Evolutionary conservation across 2,113 vertebrate species (phyloP).

Genomic region (Oostethus manadensis): DNA sequence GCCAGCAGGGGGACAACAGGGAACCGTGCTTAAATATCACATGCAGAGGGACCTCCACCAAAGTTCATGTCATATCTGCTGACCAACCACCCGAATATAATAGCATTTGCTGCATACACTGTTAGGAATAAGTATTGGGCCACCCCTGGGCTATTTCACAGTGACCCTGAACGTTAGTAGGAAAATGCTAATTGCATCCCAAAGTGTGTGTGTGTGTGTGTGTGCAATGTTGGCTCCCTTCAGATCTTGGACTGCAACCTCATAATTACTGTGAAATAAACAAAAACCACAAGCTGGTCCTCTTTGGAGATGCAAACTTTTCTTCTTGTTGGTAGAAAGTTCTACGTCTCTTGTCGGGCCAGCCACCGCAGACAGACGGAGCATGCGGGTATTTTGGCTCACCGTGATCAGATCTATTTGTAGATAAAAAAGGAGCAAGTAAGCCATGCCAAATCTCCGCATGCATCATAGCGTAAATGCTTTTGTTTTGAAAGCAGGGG

Average conservation of each 20-base stretch:
- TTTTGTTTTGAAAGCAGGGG: too few relatives aligned
- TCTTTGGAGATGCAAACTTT: conserved; percentile 16
- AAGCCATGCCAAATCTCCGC: too few relatives aligned
- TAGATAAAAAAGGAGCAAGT: too few relatives aligned
- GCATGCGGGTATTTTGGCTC: too few relatives aligned
- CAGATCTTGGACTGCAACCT: background rate
- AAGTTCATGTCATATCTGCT: too few relatives aligned
- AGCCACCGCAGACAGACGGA: background rate
- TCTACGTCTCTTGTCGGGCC: background rate
- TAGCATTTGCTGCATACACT: too few relatives aligned
- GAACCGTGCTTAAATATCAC: conserved; percentile 37
- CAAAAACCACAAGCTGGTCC: conserved; percentile 9
- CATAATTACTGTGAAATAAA: conserved; percentile 30
- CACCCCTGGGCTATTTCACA: background rate
- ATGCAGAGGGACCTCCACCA: too few relatives aligned
- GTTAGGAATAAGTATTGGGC: too few relatives aligned
- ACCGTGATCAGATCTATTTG: too few relatives aligned
- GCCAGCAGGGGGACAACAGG: background rate
- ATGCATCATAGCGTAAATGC: too few relatives aligned
- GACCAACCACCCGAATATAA: background rate
- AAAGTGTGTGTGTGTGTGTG: background rate
- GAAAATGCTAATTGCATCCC: background rate
- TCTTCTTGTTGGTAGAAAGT: background rate
- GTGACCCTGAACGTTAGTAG: background rate
- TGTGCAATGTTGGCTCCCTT: background rate